phyloP scores from a whole-genome alignment of 1,140 invertebrate species.

The Tetramorium alpestre region DNA sequence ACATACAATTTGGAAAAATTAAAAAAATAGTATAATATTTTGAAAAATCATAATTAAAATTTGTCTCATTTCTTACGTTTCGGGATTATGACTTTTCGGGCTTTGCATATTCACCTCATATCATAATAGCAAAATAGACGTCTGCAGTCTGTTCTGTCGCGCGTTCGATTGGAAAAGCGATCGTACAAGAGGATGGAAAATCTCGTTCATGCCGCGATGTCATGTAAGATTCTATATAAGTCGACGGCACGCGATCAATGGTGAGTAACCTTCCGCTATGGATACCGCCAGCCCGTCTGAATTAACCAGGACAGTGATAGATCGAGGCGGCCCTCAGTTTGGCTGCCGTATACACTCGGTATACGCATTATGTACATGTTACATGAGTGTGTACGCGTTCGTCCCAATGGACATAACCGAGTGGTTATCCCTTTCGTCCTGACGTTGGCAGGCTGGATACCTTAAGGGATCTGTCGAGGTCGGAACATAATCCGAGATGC shows the following conservation, averaged over 20 bases:
- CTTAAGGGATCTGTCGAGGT: constrained; percentile 47
- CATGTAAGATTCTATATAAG: constrained; percentile 31
- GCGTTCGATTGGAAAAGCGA: not conserved
- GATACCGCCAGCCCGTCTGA: constrained; percentile 60
- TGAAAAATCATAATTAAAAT: no score
- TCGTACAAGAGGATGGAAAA: not conserved
- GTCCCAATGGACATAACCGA: constrained; percentile 62
- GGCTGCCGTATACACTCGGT: constrained; percentile 40
- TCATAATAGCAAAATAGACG: not conserved
- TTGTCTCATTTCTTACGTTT: no score
- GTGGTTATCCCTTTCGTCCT: constrained; percentile 61
- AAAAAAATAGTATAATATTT: no score
- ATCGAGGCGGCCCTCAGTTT: constrained; percentile 60
- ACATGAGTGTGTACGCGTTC: constrained; percentile 6
- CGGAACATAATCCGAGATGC: constrained; percentile 43
- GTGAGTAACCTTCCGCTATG: constrained; percentile 60
- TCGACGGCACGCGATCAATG: constrained; percentile 66
- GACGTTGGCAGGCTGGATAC: constrained; percentile 51
- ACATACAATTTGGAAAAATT: no score
- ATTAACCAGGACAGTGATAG: constrained; percentile 77
- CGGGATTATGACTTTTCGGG: no score
- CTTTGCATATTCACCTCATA: no score
- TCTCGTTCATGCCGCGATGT: not conserved
- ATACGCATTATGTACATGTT: constrained; percentile 56
- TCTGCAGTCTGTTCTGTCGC: not conserved